Conservation (phyloP, 2,888 invertebrate species). For the Dascillus cervinus region DNA sequence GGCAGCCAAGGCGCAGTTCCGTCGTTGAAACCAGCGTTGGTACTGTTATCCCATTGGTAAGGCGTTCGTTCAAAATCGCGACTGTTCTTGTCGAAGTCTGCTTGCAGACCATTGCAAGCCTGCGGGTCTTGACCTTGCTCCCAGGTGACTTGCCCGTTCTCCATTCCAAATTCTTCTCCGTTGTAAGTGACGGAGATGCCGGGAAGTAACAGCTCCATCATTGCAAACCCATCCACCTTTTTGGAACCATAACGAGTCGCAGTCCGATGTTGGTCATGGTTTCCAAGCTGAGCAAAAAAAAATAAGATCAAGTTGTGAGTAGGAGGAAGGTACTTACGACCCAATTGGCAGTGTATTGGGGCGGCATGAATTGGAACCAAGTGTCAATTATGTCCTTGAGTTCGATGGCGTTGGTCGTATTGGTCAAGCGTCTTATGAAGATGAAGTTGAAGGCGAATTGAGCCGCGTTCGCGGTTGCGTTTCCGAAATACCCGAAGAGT, state of each 20-base stretch:
- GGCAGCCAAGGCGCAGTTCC: constrained; percentile 59
- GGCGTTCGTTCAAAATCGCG: constrained; percentile 75
- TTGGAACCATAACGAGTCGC: constrained; percentile 60
- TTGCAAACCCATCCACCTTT: constrained; percentile 71
- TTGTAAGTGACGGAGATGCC: constrained; percentile 83
- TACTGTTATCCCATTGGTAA: constrained; percentile 64
- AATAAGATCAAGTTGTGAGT: background rate
- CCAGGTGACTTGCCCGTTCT: constrained; percentile 48
- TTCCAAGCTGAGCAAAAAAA: constrained; percentile 50
- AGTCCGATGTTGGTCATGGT: constrained; percentile 67
- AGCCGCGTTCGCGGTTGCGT: constrained; percentile 47
- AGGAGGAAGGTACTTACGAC: constrained; percentile 58
- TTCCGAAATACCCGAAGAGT: constrained; percentile 59
- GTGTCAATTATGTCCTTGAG: constrained; percentile 54
- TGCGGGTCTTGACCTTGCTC: constrained; percentile 49
- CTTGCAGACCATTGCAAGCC: constrained; percentile 50
- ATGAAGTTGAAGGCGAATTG: constrained; percentile 76
- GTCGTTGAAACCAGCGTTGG: constrained; percentile 50
- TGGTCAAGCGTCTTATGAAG: constrained; percentile 54
- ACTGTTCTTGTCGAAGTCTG: constrained; percentile 50
- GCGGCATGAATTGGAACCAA: constrained; percentile 58
- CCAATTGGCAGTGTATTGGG: constrained; percentile 61
- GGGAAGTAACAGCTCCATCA: constrained; percentile 75
- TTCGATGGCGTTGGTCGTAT: constrained; percentile 51
- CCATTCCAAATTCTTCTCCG: constrained; percentile 75